Conservation (phyloP, 2,113 vertebrate genomes). For the Psittacara wagleri region DNA sequence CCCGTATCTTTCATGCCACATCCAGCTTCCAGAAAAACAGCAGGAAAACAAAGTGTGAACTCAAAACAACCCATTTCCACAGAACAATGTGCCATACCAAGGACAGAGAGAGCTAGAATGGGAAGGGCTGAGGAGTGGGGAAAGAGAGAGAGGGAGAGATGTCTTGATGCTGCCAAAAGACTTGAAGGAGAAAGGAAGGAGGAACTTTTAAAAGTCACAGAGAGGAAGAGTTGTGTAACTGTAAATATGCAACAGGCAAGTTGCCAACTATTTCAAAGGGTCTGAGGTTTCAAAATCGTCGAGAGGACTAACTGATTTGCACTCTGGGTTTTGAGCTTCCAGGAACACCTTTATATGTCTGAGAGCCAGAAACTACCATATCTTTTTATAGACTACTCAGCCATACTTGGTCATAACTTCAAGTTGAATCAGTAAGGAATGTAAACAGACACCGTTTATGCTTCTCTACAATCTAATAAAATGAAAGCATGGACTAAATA, state of each 20-base stretch:
- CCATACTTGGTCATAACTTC: conserved; percentile 32
- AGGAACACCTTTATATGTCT: conserved; percentile 23
- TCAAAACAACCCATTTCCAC: conserved; percentile 64
- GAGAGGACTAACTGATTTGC: conserved; percentile 23
- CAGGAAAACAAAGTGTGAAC: conserved; percentile 70
- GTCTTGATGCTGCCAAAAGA: neutral
- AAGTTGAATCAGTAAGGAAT: conserved; percentile 3
- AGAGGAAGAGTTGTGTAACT: conserved; percentile 51
- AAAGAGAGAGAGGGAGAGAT: neutral
- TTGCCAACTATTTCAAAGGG: conserved; percentile 56
- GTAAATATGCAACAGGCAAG: conserved; percentile 7
- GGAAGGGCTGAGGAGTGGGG: neutral
- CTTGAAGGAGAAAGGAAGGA: conserved; percentile 52
- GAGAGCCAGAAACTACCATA: neutral
- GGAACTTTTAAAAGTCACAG: conserved; percentile 25
- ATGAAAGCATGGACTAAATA: conserved; percentile 19
- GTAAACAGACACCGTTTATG: conserved; percentile 45
- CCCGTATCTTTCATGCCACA: conserved; percentile 52
- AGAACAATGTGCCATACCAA: conserved; percentile 49
- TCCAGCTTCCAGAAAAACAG: conserved; percentile 59
- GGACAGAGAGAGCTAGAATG: neutral
- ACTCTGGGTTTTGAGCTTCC: conserved; percentile 9
- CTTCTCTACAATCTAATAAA: conserved; percentile 18
- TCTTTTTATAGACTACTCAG: neutral
- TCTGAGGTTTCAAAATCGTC: conserved; percentile 45